Conservation (phyloP, 2,888 invertebrate species). For the Lasioglossum calceatum region DNA sequence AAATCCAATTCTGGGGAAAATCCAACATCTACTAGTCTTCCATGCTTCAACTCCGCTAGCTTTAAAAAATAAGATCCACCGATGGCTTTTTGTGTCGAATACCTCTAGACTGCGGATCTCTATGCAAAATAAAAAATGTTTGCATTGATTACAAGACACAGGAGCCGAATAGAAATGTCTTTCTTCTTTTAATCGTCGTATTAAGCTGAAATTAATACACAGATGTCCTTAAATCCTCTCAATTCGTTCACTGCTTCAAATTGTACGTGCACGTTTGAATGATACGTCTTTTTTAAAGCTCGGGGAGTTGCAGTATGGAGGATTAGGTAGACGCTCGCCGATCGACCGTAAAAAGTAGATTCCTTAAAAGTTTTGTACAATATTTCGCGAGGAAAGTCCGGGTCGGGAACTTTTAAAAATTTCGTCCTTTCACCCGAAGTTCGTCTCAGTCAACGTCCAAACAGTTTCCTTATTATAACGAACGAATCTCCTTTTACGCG, state of each 20-base stretch:
- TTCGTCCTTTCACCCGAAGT: neutral
- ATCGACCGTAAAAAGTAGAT: neutral
- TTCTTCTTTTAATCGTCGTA: no score
- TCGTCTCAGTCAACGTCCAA: slow-evolving; percentile 25
- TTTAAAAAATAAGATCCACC: neutral
- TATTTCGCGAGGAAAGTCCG: neutral
- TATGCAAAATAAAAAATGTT: no score
- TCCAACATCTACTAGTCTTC: neutral
- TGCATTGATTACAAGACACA: no score
- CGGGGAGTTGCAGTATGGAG: neutral
- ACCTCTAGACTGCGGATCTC: no score
- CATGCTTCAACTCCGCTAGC: neutral
- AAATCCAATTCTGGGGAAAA: neutral
- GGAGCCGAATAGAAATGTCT: no score
- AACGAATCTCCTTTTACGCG: slow-evolving; percentile 49
- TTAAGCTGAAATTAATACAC: no score
- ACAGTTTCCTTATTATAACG: slow-evolving; percentile 36
- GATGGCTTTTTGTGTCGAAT: neutral
- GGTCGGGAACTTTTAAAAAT: slow-evolving; percentile 13
- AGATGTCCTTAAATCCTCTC: no score
- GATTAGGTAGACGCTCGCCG: neutral
- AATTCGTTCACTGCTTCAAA: no score
- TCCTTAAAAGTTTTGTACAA: neutral
- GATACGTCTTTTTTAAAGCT: neutral
- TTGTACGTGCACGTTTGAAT: neutral